phyloP scores from a whole-genome alignment of 1,140 invertebrate genomes.

The Procambarus virginalis region DNA sequence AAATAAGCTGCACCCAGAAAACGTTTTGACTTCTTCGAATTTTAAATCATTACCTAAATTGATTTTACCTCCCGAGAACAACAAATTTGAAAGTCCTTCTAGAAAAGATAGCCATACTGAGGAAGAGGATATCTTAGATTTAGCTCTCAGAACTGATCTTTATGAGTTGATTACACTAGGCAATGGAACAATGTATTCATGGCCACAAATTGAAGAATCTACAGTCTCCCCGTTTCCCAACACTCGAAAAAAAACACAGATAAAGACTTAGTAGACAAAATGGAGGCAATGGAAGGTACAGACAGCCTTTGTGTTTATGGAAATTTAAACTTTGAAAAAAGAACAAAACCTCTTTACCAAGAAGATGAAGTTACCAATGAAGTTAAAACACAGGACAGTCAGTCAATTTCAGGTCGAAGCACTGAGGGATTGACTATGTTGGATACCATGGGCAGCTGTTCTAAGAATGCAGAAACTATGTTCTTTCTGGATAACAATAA shows the following conservation, averaged over 20 bases:
- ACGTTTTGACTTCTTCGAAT: neutral
- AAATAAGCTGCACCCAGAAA: neutral
- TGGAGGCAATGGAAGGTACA: neutral
- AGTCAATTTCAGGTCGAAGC: neutral
- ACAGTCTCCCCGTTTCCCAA: neutral
- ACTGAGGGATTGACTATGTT: neutral
- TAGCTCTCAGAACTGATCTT: slow-evolving; percentile 15
- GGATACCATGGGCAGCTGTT: neutral
- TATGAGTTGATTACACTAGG: slow-evolving; percentile 4
- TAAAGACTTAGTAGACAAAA: neutral
- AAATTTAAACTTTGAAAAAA: neutral
- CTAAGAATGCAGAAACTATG: neutral
- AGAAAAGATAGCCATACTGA: too few species aligned
- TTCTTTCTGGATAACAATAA: neutral
- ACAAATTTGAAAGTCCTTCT: neutral
- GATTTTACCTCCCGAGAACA: neutral
- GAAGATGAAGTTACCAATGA: neutral
- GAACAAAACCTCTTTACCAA: neutral
- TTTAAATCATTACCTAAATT: neutral
- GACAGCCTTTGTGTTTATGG: neutral
- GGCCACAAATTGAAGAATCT: slow-evolving; percentile 13
- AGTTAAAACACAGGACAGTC: neutral
- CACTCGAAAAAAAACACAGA: neutral
- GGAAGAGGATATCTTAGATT: slow-evolving; percentile 6
- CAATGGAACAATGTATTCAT: slow-evolving; percentile 4